phyloP scores from a whole-genome alignment of 2,797 vertebrate species.

The Brachyalestes nurse region DNA sequence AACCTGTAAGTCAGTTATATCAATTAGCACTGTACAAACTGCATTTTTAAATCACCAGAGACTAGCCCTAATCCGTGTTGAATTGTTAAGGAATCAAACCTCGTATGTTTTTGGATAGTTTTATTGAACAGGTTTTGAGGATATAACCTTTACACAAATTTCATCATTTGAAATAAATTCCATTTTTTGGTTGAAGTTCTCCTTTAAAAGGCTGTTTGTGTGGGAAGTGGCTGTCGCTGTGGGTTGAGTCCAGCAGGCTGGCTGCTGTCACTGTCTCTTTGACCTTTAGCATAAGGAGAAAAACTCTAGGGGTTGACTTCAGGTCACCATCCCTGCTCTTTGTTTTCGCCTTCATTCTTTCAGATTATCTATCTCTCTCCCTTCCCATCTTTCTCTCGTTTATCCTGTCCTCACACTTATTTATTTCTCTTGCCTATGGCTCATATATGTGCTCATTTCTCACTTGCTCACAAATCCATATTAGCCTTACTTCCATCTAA shows the following conservation, averaged over 20 bases:
- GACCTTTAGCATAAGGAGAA: conserved; percentile 49
- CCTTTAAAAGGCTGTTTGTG: conserved; percentile 16
- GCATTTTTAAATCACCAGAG: too few species aligned
- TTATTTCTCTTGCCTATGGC: conserved; percentile 21
- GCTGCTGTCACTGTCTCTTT: conserved; percentile 33
- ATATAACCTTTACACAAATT: too few species aligned
- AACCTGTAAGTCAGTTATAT: background rate
- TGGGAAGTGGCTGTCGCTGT: conserved; percentile 21
- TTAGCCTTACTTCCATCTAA: conserved; percentile 30
- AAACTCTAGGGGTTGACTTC: conserved; percentile 38
- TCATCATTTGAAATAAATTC: background rate
- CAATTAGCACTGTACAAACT: background rate
- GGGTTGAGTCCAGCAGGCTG: conserved; percentile 36
- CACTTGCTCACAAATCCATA: conserved; percentile 10
- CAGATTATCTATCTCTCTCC: background rate
- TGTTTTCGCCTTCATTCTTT: conserved; percentile 4
- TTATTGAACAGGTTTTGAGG: too few species aligned
- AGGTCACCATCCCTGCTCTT: conserved; percentile 24
- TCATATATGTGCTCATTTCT: background rate
- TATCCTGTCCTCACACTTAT: conserved; percentile 3
- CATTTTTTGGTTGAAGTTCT: background rate
- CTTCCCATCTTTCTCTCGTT: background rate
- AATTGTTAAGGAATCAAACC: too few species aligned
- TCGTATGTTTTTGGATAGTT: too few species aligned
- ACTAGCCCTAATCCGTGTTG: too few species aligned